These are phyloP conservation scores for Helobdella robusta DNA, from an alignment of 2,888 invertebrate species.

Conservation along the genomic window DNA sequence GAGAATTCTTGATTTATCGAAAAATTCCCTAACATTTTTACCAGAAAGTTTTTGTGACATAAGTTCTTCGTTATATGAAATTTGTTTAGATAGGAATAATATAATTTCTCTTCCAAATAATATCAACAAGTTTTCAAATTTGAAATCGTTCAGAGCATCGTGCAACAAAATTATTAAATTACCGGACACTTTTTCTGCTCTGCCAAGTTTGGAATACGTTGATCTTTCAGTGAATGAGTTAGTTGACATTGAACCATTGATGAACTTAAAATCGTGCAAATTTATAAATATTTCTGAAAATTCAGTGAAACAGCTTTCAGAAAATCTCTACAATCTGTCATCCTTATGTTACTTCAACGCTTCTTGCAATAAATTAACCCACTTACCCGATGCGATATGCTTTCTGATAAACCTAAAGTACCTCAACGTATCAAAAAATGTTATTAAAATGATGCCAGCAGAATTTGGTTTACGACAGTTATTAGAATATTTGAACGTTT, in stretches of 20 bases:
- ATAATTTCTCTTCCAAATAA: no score
- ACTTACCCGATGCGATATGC: constrained; percentile 41
- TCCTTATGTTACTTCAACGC: constrained; percentile 40
- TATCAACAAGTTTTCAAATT: no score
- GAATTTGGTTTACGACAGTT: constrained; percentile 37
- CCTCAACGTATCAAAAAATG: constrained; percentile 41
- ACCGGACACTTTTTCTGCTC: constrained; percentile 35
- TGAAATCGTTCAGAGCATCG: no score
- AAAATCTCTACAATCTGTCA: constrained; percentile 42
- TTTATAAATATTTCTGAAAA: constrained; percentile 41
- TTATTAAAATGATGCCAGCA: constrained; percentile 32
- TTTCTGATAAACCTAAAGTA: constrained; percentile 40
- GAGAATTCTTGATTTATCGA: constrained; percentile 30
- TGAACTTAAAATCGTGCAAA: constrained; percentile 33
- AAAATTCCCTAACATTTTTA: constrained; percentile 21
- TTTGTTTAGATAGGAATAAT: no score
- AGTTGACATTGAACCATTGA: constrained; percentile 38
- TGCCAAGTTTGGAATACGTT: constrained; percentile 17
- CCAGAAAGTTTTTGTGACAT: not conserved
- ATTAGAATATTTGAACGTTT: constrained; percentile 39
- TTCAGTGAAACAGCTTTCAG: constrained; percentile 42
- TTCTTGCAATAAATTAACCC: constrained; percentile 42
- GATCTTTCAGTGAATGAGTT: constrained; percentile 30
- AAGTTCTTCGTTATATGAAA: no score
- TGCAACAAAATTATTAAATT: no score